Base-by-base conservation (phyloP, 1,140 invertebrate genomes). In the Theocolax elegans region DNA sequence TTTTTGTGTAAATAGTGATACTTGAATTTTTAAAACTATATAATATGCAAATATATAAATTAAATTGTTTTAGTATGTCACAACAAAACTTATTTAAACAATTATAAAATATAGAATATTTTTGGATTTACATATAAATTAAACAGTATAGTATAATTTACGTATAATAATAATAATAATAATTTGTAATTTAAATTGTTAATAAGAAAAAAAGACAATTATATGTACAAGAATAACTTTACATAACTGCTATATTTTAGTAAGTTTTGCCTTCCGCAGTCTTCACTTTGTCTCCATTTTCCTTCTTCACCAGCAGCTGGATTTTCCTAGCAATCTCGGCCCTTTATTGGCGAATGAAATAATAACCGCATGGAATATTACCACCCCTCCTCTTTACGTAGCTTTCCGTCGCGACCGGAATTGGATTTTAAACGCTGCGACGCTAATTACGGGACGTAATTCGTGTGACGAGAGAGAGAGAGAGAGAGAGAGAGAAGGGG, bases 351-450 rank as follows among this genome's bases (percentile, higher is more conserved):
- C 12, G 31, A 60, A 60, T 59, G 15, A 67, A 60, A 67, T 67
- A 60, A 67, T 51, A 60, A 67, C 17, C 21, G 21, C 56, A 10
- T 7, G 15, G 27, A 42, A 51, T 40, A 67, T 49, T 67, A 49
- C 40, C 29, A 40, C 48, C 29, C 31, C 15, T 35, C 23, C 31
- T 25, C 23, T 21, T n/a, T n/a, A 7, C 17, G 9, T 56, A 9
- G 7, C 27, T 12, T 21, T 38, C 3, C 15, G 44, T 46, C n/a
- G 44, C 44, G 44, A 15, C 40, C 17, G 40, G 49, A 62, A 68
- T 69, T 63, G 17, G 51, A 69, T 69, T 69, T 69, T 69, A 69
- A 69, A 69, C 59, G 35, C 15, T 35, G 48, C 49, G 19, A 56
- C 48, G 49, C 67, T 69, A 69, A 69, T 69, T 69, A 56, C 59